Conservation (phyloP, 2,888 invertebrate species). For the Entomobrya proxima region DNA sequence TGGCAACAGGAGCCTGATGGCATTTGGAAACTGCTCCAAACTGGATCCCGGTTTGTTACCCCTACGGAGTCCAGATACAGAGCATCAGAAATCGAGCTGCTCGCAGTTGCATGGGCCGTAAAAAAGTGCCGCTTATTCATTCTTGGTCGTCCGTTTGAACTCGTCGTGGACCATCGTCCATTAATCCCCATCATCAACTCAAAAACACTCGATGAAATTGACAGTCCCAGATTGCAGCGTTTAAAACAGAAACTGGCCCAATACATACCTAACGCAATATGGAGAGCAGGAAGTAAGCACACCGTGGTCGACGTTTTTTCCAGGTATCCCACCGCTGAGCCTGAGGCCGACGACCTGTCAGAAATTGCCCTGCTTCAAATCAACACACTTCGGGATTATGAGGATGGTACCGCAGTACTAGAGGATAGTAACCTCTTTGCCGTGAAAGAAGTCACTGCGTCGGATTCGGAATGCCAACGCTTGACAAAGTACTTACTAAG, state of each 20-base stretch:
- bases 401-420: background rate
- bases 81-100: background rate
- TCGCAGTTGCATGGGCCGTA: background rate
- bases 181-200: background rate
- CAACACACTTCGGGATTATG: background rate
- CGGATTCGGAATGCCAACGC: too few relatives aligned
- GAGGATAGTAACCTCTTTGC: too few relatives aligned
- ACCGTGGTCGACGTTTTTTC: background rate
- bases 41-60: background rate
- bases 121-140: background rate
- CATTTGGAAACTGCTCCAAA: background rate
- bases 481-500: too few relatives aligned
- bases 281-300: background rate
- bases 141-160: background rate
- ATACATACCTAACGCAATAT: background rate
- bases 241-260: slow-evolving; percentile 52
- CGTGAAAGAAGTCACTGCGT: too few relatives aligned
- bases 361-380: background rate
- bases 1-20: background rate
- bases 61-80: background rate
- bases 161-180: background rate
- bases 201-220: background rate
- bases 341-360: background rate
- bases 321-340: background rate
- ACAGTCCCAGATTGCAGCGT: background rate